phyloP scores from a whole-genome alignment of 2,797 vertebrate species.

The Fundulus diaphanus region DNA sequence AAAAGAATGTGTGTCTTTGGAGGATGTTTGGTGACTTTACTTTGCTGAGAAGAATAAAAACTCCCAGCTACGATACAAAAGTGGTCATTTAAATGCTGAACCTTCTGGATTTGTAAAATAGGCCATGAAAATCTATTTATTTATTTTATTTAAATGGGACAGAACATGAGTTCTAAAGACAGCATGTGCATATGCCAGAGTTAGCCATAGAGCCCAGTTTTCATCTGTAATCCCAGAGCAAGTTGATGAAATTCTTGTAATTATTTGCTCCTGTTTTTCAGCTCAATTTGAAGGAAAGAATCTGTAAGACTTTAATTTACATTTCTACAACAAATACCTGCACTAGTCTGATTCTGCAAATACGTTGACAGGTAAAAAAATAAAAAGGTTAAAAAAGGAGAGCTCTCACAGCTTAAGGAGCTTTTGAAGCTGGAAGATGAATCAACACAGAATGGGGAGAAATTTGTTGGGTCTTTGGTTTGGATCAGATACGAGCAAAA shows the following conservation, averaged over 20 bases:
- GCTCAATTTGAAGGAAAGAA: background rate
- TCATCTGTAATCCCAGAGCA: no score
- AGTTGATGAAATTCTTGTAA: no score
- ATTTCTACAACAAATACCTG: background rate
- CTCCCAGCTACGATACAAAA: background rate
- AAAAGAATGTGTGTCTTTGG: background rate
- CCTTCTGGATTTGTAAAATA: background rate
- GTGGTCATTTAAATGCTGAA: background rate
- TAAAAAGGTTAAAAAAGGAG: no score
- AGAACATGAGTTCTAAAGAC: no score
- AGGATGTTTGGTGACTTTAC: background rate
- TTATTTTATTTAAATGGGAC: no score
- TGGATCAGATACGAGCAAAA: no score
- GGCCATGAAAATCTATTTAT: no score
- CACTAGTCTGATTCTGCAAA: background rate
- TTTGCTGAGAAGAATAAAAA: background rate
- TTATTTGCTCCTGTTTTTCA: no score
- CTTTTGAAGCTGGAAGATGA: background rate
- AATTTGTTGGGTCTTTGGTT: no score
- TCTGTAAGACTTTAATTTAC: background rate
- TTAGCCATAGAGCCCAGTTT: no score
- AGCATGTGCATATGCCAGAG: no score
- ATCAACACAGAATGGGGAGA: background rate
- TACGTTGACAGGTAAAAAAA: background rate
- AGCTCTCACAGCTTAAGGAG: background rate